Percentiles rank a stretch among this genome's conserved stretches.
phyloP scores from a whole-genome alignment of 2,113 vertebrate species.

The Isichthys henryi region DNA sequence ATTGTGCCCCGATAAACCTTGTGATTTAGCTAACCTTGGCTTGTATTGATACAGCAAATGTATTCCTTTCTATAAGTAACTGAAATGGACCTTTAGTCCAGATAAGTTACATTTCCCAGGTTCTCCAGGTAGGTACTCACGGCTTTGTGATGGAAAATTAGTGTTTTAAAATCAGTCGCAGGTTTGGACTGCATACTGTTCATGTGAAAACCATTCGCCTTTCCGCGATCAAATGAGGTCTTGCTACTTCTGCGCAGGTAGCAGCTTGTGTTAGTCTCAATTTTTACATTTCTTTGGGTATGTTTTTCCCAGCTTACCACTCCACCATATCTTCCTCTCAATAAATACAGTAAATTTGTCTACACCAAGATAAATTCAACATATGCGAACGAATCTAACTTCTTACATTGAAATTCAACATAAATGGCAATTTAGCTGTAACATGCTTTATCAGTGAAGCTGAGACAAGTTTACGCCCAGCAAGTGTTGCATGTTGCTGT shows the following conservation, averaged over 20 bases:
- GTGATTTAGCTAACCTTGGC: not conserved
- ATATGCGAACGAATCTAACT: not conserved
- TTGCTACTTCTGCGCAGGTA: not conserved
- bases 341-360: not conserved
- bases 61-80: not conserved
- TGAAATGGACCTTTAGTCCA: not conserved
- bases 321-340: not conserved
- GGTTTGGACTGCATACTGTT: not conserved
- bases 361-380: not conserved
- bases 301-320: not conserved
- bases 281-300: not conserved
- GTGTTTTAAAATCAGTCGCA: not conserved
- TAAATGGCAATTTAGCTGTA: not conserved
- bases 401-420: not conserved
- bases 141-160: not conserved
- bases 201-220: not conserved
- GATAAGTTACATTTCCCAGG: not conserved
- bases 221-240: not conserved
- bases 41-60: not conserved
- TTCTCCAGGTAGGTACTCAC: not conserved
- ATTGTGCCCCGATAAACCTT: not conserved
- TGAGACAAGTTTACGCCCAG: not conserved
- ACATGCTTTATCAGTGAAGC: not conserved
- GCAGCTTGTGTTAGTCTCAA: not conserved
- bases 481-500: not conserved